These are phyloP conservation scores for Heliconius ismenius DNA, from an alignment of 2,888 invertebrate genomes.

Conservation along the genomic window DNA sequence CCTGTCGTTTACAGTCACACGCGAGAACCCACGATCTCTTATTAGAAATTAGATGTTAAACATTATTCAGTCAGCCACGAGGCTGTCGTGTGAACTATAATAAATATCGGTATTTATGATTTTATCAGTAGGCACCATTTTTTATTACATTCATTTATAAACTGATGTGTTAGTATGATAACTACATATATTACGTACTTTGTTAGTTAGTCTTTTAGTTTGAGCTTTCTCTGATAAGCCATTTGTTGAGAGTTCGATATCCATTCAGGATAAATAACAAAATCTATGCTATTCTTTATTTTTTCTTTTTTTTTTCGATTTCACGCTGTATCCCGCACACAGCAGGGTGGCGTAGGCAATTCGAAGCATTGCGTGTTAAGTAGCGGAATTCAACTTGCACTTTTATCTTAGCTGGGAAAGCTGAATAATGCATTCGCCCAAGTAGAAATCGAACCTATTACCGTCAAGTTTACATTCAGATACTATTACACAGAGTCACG, in stretches of 20 bases:
- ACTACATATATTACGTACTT: background rate
- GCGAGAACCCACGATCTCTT: background rate
- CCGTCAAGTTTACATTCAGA: background rate
- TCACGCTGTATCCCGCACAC: too few relatives aligned
- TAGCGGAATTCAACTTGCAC: too few relatives aligned
- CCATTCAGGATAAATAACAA: background rate
- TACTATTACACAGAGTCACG: background rate
- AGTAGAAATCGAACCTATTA: too few relatives aligned
- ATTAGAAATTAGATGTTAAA: background rate
- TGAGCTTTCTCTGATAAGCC: background rate
- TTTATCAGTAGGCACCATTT: background rate
- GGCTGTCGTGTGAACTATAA: background rate
- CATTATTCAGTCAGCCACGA: background rate
- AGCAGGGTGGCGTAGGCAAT: too few relatives aligned
- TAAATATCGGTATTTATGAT: slow-evolving; percentile 8
- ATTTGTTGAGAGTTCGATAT: background rate
- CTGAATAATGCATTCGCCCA: too few relatives aligned
- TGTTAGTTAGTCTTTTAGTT: background rate
- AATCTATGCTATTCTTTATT: too few relatives aligned
- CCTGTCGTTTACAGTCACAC: too few relatives aligned
- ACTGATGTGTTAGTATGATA: background rate
- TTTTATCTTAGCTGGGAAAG: too few relatives aligned
- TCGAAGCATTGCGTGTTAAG: too few relatives aligned
- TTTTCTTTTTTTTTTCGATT: too few relatives aligned
- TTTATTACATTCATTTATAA: background rate